phyloP scores from a whole-genome alignment of 2,797 vertebrate genomes.

The Brachyalestes nurse region DNA sequence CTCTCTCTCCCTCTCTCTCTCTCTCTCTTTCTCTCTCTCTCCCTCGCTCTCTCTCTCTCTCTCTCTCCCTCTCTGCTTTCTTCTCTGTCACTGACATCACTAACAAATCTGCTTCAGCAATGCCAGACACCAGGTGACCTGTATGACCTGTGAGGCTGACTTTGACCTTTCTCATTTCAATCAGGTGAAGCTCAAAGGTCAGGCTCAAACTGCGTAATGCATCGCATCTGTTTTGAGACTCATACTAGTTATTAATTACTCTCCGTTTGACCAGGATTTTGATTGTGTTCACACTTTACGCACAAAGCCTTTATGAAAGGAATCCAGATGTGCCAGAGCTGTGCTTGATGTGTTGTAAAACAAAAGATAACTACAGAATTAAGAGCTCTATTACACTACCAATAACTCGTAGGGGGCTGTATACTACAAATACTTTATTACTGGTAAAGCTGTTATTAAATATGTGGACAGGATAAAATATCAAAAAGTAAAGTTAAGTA shows the following conservation, averaged over 20 bases:
- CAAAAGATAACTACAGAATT: not conserved
- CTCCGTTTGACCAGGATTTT: not conserved
- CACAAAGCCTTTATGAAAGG: not conserved
- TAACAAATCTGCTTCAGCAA: not conserved
- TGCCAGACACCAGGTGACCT: slow-evolving; percentile 11
- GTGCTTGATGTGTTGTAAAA: not conserved
- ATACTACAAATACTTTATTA: too few species aligned
- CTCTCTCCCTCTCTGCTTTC: not conserved
- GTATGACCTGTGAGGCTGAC: not conserved
- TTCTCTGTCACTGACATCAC: not conserved
- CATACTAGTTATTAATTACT: not conserved
- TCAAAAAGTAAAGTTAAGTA: too few species aligned
- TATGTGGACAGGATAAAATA: too few species aligned
- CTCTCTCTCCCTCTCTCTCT: not conserved
- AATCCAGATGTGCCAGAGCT: not conserved
- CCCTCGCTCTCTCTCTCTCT: slow-evolving; percentile 17
- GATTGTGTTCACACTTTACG: not conserved
- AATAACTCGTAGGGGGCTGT: too few species aligned
- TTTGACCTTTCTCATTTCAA: not conserved
- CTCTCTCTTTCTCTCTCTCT: slow-evolving; percentile 6
- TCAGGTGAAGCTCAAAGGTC: slow-evolving; percentile 1
- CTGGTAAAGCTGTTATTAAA: too few species aligned
- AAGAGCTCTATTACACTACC: not conserved
- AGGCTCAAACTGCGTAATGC: not conserved
- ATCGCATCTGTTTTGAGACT: slow-evolving; percentile 4